These are phyloP conservation scores for Podarcis muralis DNA, from an alignment of 2,113 vertebrate genomes.

Conservation along the genomic window DNA sequence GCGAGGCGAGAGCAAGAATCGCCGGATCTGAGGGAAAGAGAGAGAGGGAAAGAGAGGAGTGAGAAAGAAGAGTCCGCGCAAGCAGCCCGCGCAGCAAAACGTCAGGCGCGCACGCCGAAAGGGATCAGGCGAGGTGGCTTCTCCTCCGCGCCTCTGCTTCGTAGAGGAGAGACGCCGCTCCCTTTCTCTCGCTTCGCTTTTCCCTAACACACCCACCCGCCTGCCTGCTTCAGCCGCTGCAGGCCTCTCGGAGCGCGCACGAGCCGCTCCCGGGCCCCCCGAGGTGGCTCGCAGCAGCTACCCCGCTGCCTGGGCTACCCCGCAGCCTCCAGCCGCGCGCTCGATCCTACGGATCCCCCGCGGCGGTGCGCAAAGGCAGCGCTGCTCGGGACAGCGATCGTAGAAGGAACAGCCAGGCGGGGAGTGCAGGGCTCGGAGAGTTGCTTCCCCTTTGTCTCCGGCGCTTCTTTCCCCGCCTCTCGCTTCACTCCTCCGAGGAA, in stretches of 20 bases:
- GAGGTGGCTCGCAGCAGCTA: background rate
- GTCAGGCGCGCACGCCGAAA: conserved; percentile 18
- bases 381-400: background rate
- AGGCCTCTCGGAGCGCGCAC: background rate
- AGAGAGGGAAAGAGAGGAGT: background rate
- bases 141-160: background rate
- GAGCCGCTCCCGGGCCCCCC: background rate
- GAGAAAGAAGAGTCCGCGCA: background rate
- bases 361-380: background rate
- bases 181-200: background rate
- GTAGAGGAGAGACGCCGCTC: background rate
- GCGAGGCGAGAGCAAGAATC: conserved; percentile 86
- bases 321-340: background rate
- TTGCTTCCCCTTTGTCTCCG: background rate
- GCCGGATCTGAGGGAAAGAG: conserved; percentile 78
- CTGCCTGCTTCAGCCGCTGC: too few species aligned
- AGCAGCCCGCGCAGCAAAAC: background rate
- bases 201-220: background rate
- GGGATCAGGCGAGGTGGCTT: background rate
- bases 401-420: too few species aligned
- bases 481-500: background rate
- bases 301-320: background rate
- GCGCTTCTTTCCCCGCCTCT: background rate
- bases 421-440: background rate
- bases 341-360: background rate